phyloP scores from a whole-genome alignment of 2,888 invertebrate species.

The Mamestra brassicae region DNA sequence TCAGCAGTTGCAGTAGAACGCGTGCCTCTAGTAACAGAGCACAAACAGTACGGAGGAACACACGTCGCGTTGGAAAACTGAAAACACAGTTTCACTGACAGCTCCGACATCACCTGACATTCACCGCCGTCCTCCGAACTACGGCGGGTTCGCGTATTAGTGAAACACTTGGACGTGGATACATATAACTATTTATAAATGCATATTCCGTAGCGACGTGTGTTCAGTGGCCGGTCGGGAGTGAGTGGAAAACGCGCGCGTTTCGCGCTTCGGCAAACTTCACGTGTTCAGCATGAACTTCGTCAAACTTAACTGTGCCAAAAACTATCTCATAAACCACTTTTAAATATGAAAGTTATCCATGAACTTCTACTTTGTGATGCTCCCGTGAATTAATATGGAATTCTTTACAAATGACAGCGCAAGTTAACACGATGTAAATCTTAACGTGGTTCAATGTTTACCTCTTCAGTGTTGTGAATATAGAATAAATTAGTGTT shows the following conservation, averaged over 20 bases:
- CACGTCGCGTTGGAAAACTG: conserved; percentile 86
- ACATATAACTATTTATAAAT: conserved; percentile 88
- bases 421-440: conserved; percentile 84
- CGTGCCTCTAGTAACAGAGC: conserved; percentile 89
- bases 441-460: conserved; percentile 82
- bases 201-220: conserved; percentile 80
- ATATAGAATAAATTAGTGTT: conserved; percentile 81
- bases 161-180: conserved; percentile 80
- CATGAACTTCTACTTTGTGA: conserved; percentile 69
- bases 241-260: conserved; percentile 78
- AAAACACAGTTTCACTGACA: conserved; percentile 89
- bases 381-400: conserved; percentile 79
- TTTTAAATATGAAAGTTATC: conserved; percentile 74
- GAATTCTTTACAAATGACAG: conserved; percentile 72
- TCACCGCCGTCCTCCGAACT: conserved; percentile 80
- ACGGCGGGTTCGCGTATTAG: conserved; percentile 78
- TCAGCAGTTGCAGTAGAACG: conserved; percentile 88
- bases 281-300: conserved; percentile 79
- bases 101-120: conserved; percentile 86
- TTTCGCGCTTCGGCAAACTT: conserved; percentile 71
- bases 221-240: conserved; percentile 79
- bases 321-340: conserved; percentile 80
- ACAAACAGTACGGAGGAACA: conserved; percentile 87
- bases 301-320: conserved; percentile 83
- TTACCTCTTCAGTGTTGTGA: conserved; percentile 91